Evolutionary conservation across 2,888 invertebrate genomes (phyloP).

Genomic region (Andrena minutula): DNA sequence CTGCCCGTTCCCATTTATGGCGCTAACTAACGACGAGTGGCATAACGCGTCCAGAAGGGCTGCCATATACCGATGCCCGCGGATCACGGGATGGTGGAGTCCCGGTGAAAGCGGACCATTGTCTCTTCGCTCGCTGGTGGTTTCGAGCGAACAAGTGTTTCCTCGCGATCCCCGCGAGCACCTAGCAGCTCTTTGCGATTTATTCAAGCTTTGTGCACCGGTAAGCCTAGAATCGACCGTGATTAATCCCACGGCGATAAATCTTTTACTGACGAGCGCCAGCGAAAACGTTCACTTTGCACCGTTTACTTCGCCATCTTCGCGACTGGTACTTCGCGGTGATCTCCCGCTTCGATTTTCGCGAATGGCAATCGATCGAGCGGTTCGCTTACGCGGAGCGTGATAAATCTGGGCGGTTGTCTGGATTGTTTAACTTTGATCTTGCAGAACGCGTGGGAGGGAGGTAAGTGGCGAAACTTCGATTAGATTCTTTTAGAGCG

Average conservation of each 20-base stretch:
- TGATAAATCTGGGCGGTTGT: too few relatives aligned
- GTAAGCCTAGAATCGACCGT: conserved; percentile 20
- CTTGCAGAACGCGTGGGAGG: too few relatives aligned
- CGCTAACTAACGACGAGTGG: conserved; percentile 65
- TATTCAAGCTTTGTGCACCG: conserved; percentile 43
- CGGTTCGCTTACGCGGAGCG: too few relatives aligned
- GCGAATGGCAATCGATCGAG: too few relatives aligned
- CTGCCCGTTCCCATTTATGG: conserved; percentile 61
- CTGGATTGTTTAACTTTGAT: too few relatives aligned
- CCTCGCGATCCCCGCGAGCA: conserved; percentile 34
- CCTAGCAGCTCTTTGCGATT: conserved; percentile 50
- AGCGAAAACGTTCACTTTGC: conserved; percentile 5
- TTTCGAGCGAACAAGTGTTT: conserved; percentile 58
- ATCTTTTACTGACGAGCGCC: conserved; percentile 7
- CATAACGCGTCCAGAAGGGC: conserved; percentile 52
- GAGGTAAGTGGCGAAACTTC: too few relatives aligned
- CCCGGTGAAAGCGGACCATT: conserved; percentile 63
- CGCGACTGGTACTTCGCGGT: too few relatives aligned
- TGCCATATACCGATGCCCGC: conserved; percentile 37
- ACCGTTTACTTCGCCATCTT: not conserved
- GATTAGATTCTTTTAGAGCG: too few relatives aligned
- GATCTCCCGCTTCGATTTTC: too few relatives aligned
- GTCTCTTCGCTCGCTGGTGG: conserved; percentile 40
- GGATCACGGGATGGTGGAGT: conserved; percentile 31
- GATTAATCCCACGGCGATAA: conserved; percentile 33